Conservation (phyloP, 2,888 invertebrate species). For the Trypoxylon attenuatum region DNA sequence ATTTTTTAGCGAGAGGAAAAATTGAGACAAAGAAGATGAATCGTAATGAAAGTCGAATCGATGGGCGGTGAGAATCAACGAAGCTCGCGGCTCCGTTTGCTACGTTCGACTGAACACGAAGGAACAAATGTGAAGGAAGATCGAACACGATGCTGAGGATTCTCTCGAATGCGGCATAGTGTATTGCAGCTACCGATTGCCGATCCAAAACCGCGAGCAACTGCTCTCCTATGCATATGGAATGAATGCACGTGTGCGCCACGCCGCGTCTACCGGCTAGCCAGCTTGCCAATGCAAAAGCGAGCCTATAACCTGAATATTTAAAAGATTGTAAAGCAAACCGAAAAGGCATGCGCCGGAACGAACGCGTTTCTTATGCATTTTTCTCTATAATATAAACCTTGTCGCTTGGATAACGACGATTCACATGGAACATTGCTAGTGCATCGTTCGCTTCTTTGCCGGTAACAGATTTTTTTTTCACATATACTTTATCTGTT, state of each 20-base stretch:
- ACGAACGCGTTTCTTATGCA: too few species aligned
- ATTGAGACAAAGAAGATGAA: too few species aligned
- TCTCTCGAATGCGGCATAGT: constrained; percentile 7
- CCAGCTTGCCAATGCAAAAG: constrained; percentile 37
- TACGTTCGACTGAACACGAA: background rate
- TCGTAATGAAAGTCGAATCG: too few species aligned
- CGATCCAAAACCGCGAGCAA: constrained; percentile 25
- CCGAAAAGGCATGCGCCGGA: constrained; percentile 6
- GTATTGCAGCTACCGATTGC: constrained; percentile 11
- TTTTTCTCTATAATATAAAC: too few species aligned
- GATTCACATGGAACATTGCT: too few species aligned
- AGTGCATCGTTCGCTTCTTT: too few species aligned
- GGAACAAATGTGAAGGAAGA: background rate
- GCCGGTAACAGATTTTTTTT: too few species aligned
- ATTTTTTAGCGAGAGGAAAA: too few species aligned
- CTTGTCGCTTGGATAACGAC: too few species aligned
- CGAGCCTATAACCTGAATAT: constrained; percentile 40
- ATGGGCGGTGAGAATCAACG: background rate
- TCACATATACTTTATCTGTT: too few species aligned
- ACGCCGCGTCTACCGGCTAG: constrained; percentile 32
- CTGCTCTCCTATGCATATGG: constrained; percentile 26
- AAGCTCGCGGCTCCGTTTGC: background rate
- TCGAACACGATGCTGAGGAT: background rate
- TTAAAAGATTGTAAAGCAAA: constrained; percentile 38
- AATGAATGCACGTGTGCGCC: constrained; percentile 34